A percentile compares a stretch with the other conserved stretches of the same genome.
These are phyloP conservation scores for Gobio occitaniae DNA, from an alignment of 2,797 vertebrate genomes.

Conservation along the genomic window DNA sequence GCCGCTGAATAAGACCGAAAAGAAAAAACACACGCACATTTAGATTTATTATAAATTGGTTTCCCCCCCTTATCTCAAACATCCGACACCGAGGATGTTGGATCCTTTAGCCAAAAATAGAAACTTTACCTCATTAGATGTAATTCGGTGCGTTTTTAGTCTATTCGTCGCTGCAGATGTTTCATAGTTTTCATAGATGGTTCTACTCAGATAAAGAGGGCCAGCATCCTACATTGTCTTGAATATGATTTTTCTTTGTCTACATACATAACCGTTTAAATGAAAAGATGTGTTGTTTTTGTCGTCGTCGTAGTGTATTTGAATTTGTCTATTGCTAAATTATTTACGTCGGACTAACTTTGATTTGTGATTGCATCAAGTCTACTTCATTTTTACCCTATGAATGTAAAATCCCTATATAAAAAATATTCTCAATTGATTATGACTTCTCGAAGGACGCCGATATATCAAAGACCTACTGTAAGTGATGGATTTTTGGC, in stretches of 20 bases:
- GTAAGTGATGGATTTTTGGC: not conserved
- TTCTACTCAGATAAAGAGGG: not conserved
- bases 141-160: not conserved
- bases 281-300: not conserved
- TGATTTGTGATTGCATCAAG: not conserved
- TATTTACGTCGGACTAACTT: conserved; percentile 15
- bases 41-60: not conserved
- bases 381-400: not conserved
- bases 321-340: not conserved
- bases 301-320: not conserved
- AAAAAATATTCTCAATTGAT: too few species aligned
- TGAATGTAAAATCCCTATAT: not conserved
- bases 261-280: not conserved
- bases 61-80: not conserved
- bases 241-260: not conserved
- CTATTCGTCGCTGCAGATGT: conserved; percentile 16
- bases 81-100: not conserved
- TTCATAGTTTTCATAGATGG: conserved; percentile 22
- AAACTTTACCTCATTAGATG: conserved; percentile 25
- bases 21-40: not conserved
- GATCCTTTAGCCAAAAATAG: conserved; percentile 1
- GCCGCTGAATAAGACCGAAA: not conserved
- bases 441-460: not conserved
- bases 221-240: not conserved
- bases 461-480: not conserved